A percentile compares a stretch with the other conserved stretches of the same genome.
phyloP scores from a whole-genome alignment of 2,113 vertebrate species.

The Chauna torquata region DNA sequence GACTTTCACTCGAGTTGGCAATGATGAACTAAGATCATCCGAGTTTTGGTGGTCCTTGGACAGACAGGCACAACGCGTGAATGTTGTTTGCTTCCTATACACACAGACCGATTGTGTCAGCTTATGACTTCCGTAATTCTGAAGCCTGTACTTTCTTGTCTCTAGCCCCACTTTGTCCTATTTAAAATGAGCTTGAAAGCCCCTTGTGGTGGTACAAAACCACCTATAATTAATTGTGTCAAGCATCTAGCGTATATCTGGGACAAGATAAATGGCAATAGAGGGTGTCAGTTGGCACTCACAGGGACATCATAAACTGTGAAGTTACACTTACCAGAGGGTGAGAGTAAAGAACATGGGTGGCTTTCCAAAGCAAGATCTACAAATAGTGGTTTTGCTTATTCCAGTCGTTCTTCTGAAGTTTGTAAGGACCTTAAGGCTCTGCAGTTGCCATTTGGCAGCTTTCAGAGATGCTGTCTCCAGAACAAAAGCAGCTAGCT shows the following conservation, averaged over 20 bases:
- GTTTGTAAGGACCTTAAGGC: neutral
- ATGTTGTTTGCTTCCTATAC: neutral
- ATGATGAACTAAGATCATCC: neutral
- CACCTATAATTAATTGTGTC: neutral
- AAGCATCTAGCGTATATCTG: neutral
- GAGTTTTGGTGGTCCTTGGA: neutral
- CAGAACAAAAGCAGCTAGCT: neutral
- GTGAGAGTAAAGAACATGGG: neutral
- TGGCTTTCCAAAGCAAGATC: neutral
- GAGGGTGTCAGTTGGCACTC: neutral
- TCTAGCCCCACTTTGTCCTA: neutral
- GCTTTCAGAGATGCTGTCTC: neutral
- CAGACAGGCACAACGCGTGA: neutral
- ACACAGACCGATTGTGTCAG: neutral
- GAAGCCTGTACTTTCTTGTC: neutral
- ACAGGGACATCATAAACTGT: neutral
- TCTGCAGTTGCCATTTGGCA: neutral
- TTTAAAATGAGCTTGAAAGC: neutral
- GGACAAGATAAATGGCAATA: neutral
- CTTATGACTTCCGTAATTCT: neutral
- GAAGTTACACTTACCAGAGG: neutral
- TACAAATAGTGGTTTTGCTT: accelerated
- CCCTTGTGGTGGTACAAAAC: neutral
- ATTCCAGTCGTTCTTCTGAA: neutral
- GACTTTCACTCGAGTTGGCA: neutral